phyloP scores from a whole-genome alignment of 1,140 invertebrate species.

The Monomorium pharaonis region DNA sequence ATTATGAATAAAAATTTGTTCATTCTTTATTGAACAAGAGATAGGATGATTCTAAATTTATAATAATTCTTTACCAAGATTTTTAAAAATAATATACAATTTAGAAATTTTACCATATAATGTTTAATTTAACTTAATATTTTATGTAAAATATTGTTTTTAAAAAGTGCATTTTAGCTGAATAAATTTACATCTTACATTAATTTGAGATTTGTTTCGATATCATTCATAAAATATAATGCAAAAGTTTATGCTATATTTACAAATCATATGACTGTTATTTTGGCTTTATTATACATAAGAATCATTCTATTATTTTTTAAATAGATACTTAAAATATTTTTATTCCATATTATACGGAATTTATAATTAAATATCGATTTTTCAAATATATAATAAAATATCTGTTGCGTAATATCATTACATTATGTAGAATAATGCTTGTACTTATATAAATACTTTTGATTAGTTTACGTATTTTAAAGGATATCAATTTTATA shows the following conservation, averaged over 20 bases:
- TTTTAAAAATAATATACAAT: constrained; percentile 24
- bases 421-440: background rate
- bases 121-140: too few species aligned
- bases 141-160: constrained; percentile 1
- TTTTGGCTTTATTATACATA: background rate
- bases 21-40: constrained; percentile 5
- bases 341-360: background rate
- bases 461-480: constrained; percentile 20
- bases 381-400: constrained; percentile 30
- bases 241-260: background rate
- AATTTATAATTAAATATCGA: constrained; percentile 6
- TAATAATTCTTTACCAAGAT: constrained; percentile 12
- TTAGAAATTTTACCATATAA: constrained; percentile 7
- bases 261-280: background rate
- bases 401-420: background rate
- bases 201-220: background rate
- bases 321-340: constrained; percentile 19
- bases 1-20: constrained; percentile 27
- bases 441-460: constrained; percentile 34
- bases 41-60: constrained; percentile 40
- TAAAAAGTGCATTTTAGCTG: background rate
- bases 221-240: background rate
- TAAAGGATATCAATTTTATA: background rate
- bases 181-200: background rate
- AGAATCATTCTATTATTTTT: constrained; percentile 33